Evolutionary conservation across 2,888 invertebrate species (phyloP), one percentile per base, ranked within the genome.

Genomic region (Acanthosepion esculentum): DNA sequence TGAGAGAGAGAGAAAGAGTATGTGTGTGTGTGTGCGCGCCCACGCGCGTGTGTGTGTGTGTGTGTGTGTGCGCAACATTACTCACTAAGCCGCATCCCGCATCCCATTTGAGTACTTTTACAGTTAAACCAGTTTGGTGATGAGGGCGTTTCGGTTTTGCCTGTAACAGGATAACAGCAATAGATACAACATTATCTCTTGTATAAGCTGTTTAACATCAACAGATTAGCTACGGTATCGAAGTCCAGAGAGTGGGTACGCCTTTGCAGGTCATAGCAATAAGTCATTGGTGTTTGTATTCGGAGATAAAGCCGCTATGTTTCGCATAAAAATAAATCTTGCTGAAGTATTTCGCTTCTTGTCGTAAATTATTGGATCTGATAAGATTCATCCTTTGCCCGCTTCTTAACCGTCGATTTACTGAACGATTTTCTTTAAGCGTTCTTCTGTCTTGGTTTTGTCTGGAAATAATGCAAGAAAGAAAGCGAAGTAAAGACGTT

Each of bases 301-400:
- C 78, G 18, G 7, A 78, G 78, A 78, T 78, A 78, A 78, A n/a
- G 78, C 33, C 15, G 78, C 78, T 33, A n/a, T 78, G 78, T 33
- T 78, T 33, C 78, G 78, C 78, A 78, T n/a, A 78, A 78, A 78
- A 78, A 78, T n/a, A 78, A 78, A 78, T 78, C 78, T 78, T n/a
- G 78, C 15, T 78, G 78, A 78, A n/a, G 78, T 33, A 78, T 78
- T 78, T 78, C n/a, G 10, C 78, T 78, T n/a, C 78, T 4, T 12
- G 78, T 78, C 78, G 78, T 33, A 78, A n/a, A 78, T 78, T 78
- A 78, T 78, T 78, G n/a, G n/a, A 78, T 78, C 78, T 5, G 78
- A 78, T 78, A 78, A 78, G n/a, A 78, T 78, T 78, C n/a, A 78
- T 78, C 78, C 78, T 15, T n/a, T 78, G 12, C n/a, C 33, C 15